Base-by-base conservation (phyloP, 2,888 invertebrate species). In the Cataglyphis rosenhaueri region DNA sequence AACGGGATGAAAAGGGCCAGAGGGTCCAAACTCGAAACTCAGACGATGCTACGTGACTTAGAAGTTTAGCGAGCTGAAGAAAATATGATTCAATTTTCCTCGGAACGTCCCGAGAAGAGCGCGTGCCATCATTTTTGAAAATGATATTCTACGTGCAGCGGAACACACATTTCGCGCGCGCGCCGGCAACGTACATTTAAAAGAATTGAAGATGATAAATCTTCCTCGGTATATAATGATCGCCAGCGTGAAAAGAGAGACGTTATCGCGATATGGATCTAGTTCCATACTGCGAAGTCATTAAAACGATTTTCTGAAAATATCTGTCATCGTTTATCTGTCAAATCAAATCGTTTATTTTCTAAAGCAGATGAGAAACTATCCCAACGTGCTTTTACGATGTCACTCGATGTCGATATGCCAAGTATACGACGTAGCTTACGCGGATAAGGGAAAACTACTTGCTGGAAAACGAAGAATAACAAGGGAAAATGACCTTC, bases 81-180 rank as follows among this genome's bases (percentile, higher is more conserved):
- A 78, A 78, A 78, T 78, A 78, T 78, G 78, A 78, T 78, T 78
- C 78, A 78, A 78, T 78, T 78, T 78, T 78, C 71, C 78, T 44
- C 44, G 78, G 48, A 18, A 41, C 38, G 68, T 76, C 76, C 29
- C 76, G 55, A 12, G 71, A 12, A 78, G 78, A 78, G 78, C 71
- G 71, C 71, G 48, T 61, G 70, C 71, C 71, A 71, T 78, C 78
- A 71, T 78, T 78, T 78, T 78, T 78, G 71, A 25, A 78, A 78
- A 78, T 71, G 71, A 78, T 78, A 78, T 71, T 78, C 71, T 71
- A 71, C 71, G 78, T 71, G 78, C 71, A 18, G 32, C 59, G 78
- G 44, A 78, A 78, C 44, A 48, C n/a, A 48, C 48, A 21, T 70
- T 21, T 68, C 68, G 66, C 10, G 41, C 25, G 29, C 52, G 59